phyloP scores from a whole-genome alignment of 2,888 invertebrate genomes.

The Plagodis dolabraria region DNA sequence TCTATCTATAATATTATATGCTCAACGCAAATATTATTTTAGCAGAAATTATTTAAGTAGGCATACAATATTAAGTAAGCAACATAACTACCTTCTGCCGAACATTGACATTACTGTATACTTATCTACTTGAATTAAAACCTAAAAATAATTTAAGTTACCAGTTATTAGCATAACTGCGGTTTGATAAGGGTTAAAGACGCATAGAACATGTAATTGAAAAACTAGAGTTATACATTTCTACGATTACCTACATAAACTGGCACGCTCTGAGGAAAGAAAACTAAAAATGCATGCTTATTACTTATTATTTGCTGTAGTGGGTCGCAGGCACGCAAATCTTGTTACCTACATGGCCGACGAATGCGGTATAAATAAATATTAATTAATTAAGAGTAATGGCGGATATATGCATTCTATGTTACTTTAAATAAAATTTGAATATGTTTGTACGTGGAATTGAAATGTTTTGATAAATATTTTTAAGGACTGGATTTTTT shows the following conservation, averaged over 20 bases:
- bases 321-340: conserved; percentile 34
- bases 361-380: conserved; percentile 21
- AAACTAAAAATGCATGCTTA: conserved; percentile 25
- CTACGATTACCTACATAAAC: conserved; percentile 11
- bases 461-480: too few species aligned
- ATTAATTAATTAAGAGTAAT: conserved; percentile 14
- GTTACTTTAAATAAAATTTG: neutral
- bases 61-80: too few species aligned
- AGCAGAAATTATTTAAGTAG: too few species aligned
- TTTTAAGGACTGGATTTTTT: too few species aligned
- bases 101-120: too few species aligned
- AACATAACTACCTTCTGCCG: too few species aligned
- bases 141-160: neutral
- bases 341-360: conserved; percentile 15
- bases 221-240: conserved; percentile 10
- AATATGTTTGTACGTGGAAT: neutral
- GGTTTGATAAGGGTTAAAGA: conserved; percentile 8
- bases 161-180: conserved; percentile 7
- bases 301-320: conserved; percentile 32
- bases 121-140: too few species aligned
- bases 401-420: conserved; percentile 16
- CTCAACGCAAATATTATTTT: too few species aligned
- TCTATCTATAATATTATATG: too few species aligned
- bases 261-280: conserved; percentile 24
- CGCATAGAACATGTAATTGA: conserved; percentile 13